Conservation (phyloP, 2,113 vertebrate genomes). For the Lynx canadensis region DNA sequence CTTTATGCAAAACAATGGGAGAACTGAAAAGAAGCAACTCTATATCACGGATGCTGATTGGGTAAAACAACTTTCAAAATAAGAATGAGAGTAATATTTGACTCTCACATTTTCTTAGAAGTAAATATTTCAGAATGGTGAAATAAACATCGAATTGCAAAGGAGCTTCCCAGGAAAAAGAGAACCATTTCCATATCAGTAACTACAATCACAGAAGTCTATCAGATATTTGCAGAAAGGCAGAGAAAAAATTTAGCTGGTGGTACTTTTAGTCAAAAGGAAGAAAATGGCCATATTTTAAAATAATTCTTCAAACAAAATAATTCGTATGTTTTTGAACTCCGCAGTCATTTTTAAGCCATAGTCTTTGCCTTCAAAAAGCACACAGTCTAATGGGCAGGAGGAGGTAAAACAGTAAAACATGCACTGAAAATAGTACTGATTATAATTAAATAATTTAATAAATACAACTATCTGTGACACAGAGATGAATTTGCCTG, state of each 20-base stretch:
- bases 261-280: not conserved
- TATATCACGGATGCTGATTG: not conserved
- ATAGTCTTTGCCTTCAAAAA: not conserved
- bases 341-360: not conserved
- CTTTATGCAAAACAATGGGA: not conserved
- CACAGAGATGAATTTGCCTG: not conserved
- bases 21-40: not conserved
- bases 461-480: not conserved
- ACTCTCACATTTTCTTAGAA: not conserved
- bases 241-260: not conserved
- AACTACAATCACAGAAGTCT: not conserved
- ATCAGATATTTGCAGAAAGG: not conserved
- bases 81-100: not conserved
- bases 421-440: not conserved
- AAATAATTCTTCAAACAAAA: constrained; percentile 9
- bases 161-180: not conserved
- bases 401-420: not conserved
- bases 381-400: not conserved
- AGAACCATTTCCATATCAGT: not conserved
- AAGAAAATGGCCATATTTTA: not conserved
- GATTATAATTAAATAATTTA: not conserved
- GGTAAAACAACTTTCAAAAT: not conserved
- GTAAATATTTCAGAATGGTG: constrained; percentile 16
- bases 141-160: not conserved
- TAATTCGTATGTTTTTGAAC: not conserved